Base-by-base conservation (phyloP, 2,888 invertebrate species). In the Callinectes sapidus region DNA sequence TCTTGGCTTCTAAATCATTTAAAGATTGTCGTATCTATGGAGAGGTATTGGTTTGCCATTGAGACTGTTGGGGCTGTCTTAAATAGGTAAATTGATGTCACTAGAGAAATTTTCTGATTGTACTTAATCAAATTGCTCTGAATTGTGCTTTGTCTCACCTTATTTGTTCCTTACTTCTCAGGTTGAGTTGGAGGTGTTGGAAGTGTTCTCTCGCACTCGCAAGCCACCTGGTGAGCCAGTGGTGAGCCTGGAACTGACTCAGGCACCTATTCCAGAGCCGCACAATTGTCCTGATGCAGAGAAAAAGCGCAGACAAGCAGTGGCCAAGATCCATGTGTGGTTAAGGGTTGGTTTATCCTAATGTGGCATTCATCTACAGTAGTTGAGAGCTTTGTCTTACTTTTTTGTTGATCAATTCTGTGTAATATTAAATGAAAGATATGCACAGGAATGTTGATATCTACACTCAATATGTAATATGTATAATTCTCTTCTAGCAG, bases 201-300 rank as follows among this genome's bases (percentile, higher is more conserved):
- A 93, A 10, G 85, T 55, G 23, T 93, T 92, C 85, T 92, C 90
- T 16, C 93, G 81, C 28, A 87, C 92, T 23, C 77, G 92, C 18
- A 85, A 88, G 55, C 92, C 92, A 3, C 92, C 93, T 16, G 93
- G 93, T 35, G 93, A 93, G 54, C 93, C 93, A 23, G 66, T 42
- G n/a, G 90, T 92, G 61, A 71, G 90, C 39, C 90, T 93, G 54
- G 92, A 92, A 32, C 81, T 93, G 6, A 55, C 90, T 14, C 77
- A 88, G 42, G 87, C 87, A 55, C 39, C 90, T 16, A 10, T 90
- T 35, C 32, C 85, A 28, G 90, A 90, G 16, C 66, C 71, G 18
- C 61, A 55, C 81, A 90, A 16, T 35, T 93, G 92, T 32, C 90
- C 93, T 28, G 90, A 91, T n/a, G 42, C 39, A 23, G 93, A 93